A percentile compares a stretch with the other conserved stretches of the same genome.
These are phyloP conservation scores for Conomelus anceps DNA, from an alignment of 2,888 invertebrate species.

Conservation along the genomic window DNA sequence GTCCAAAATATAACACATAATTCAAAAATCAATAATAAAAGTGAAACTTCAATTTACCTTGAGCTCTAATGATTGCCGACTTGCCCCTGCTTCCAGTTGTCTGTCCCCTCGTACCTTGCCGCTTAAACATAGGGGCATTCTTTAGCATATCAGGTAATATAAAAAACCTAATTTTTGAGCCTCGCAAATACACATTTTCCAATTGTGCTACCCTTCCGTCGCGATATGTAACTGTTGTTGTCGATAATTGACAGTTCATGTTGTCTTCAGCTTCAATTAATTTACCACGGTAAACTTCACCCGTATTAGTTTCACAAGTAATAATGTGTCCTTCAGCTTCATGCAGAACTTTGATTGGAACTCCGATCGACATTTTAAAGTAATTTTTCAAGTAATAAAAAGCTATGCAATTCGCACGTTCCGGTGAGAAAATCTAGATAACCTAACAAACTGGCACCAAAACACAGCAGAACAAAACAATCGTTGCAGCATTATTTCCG, in stretches of 20 bases:
- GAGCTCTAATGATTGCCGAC: slow-evolving; percentile 59
- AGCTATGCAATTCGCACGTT: background rate
- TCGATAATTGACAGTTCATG: slow-evolving; percentile 99
- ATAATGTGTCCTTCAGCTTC: slow-evolving; percentile 99
- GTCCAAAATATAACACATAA: background rate
- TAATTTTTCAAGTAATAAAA: too few species aligned
- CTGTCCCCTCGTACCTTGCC: slow-evolving; percentile 67
- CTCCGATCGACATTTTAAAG: slow-evolving; percentile 89
- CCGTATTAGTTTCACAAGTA: slow-evolving; percentile 96
- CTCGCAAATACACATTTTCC: slow-evolving; percentile 97
- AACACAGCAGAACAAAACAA: too few species aligned
- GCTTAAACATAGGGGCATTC: slow-evolving; percentile 96
- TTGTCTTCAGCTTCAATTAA: slow-evolving; percentile 99
- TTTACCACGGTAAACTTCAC: slow-evolving; percentile 96
- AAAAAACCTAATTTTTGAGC: slow-evolving; percentile 94
- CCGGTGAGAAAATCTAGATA: too few species aligned
- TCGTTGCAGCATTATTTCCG: too few species aligned
- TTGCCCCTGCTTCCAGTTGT: slow-evolving; percentile 83
- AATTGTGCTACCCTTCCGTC: slow-evolving; percentile 90
- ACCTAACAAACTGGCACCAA: too few species aligned
- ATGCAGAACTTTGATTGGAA: slow-evolving; percentile 98
- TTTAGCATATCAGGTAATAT: slow-evolving; percentile 99
- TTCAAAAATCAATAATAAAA: background rate
- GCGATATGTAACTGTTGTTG: slow-evolving; percentile 85
- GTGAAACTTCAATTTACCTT: background rate